A percentile compares a stretch with the other conserved stretches of the same genome.
These are phyloP conservation scores for Falco rusticolus DNA, from an alignment of 2,797 vertebrate species.

Conservation along the genomic window DNA sequence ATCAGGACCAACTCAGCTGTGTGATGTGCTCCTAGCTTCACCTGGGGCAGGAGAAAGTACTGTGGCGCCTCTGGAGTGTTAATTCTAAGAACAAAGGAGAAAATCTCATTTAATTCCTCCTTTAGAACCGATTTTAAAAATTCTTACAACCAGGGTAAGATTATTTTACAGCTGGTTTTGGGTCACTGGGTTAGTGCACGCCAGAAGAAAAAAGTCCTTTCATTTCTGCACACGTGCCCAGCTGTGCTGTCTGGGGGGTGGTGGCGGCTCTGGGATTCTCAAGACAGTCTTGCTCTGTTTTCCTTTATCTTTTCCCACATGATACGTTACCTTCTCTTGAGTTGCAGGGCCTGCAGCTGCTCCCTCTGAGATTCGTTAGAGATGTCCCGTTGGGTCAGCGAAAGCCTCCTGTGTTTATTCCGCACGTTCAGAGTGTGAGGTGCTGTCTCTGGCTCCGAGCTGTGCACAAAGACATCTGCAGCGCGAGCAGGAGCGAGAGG, in stretches of 20 bases:
- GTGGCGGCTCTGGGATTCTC: neutral
- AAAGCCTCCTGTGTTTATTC: neutral
- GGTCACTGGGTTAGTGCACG: neutral
- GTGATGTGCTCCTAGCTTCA: neutral
- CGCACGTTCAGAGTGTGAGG: neutral
- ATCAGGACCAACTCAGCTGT: neutral
- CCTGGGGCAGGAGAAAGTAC: neutral
- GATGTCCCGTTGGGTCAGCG: neutral
- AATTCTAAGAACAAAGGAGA: neutral
- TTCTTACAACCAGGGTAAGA: neutral
- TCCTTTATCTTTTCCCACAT: neutral
- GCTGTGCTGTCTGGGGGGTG: neutral
- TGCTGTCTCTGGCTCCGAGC: neutral
- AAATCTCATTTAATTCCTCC: neutral
- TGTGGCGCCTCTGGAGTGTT: neutral
- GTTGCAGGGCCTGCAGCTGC: neutral
- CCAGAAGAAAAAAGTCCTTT: neutral
- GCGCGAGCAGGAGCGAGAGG: neutral
- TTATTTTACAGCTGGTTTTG: neutral
- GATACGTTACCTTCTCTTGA: neutral
- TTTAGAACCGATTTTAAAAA: neutral
- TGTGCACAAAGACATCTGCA: fast-evolving
- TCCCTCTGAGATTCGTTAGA: neutral
- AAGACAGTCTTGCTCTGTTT: no score
- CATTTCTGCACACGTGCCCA: neutral